These are phyloP conservation scores for Rhagoletis pomonella DNA, from an alignment of 1,140 invertebrate genomes.

Conservation along the genomic window DNA sequence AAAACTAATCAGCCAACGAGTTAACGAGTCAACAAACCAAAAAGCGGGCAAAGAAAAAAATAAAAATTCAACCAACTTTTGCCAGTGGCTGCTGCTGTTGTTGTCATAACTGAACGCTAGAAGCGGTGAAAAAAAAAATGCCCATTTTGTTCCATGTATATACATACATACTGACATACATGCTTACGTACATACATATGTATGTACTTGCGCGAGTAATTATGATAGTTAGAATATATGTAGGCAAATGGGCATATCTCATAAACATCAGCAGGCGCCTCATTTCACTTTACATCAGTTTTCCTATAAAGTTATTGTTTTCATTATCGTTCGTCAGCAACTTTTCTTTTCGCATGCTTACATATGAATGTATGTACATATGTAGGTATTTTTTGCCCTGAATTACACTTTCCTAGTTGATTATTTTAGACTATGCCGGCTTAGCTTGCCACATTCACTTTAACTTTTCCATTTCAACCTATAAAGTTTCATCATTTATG, in stretches of 20 bases:
- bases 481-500: constrained; percentile 9
- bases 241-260: neutral
- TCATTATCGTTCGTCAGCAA: constrained; percentile 47
- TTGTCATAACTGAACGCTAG: neutral
- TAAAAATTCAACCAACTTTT: neutral
- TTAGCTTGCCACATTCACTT: constrained; percentile 22
- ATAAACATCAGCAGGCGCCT: constrained; percentile 8
- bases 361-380: neutral
- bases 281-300: constrained; percentile 33
- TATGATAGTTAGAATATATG: neutral
- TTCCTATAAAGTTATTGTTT: constrained; percentile 29
- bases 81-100: neutral
- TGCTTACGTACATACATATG: neutral
- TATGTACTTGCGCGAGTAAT: neutral
- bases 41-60: neutral
- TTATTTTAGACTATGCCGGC: neutral
- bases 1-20: neutral
- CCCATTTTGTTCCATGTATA: too few species aligned
- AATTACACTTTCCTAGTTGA: neutral
- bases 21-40: neutral
- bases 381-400: neutral
- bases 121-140: neutral
- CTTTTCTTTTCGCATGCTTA: constrained; percentile 19
- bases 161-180: neutral
- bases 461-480: neutral